A percentile compares a stretch with the other conserved stretches of the same genome.
phyloP scores from a whole-genome alignment of 92 coral and sea anemone species.

The Phenganax subtilis region DNA sequence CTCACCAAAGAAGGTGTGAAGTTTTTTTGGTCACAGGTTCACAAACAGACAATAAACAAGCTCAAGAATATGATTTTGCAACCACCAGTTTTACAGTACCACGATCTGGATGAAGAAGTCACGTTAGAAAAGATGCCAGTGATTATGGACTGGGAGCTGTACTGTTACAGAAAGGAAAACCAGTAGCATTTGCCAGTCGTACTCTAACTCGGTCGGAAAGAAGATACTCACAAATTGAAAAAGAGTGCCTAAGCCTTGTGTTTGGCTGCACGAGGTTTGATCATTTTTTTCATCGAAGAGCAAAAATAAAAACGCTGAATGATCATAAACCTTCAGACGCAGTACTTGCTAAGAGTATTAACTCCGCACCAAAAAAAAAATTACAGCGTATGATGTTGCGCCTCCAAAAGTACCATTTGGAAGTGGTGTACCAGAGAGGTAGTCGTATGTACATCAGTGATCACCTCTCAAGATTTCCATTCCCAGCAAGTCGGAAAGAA shows the following conservation, averaged over 20 bases:
- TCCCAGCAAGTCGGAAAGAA: too few species aligned
- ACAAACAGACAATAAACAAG: neutral
- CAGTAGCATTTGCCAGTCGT: conserved; percentile 51
- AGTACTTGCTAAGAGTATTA: conserved; percentile 14
- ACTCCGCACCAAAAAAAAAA: conserved; percentile 27
- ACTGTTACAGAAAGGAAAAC: conserved; percentile 44
- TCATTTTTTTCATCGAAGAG: conserved; percentile 23
- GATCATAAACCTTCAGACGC: conserved; percentile 15
- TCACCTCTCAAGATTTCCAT: neutral
- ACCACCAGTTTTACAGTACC: conserved; percentile 32
- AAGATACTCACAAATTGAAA: conserved; percentile 30
- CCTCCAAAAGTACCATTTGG: neutral
- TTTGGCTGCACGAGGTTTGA: conserved; percentile 34
- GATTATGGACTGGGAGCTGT: conserved; percentile 40
- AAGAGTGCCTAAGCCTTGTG: conserved; percentile 40
- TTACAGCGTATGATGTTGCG: conserved; percentile 36
- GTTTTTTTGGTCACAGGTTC: conserved; percentile 7
- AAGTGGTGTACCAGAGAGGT: conserved; percentile 35
- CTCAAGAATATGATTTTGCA: conserved; percentile 29
- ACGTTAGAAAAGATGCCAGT: neutral
- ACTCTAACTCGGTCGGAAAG: conserved; percentile 43
- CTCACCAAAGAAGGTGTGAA: conserved; percentile 28
- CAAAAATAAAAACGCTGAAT: conserved; percentile 10
- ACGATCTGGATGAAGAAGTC: conserved; percentile 35
- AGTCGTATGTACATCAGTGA: conserved; percentile 1